Evolutionary conservation across 2,888 invertebrate species (phyloP), one percentile per base, ranked within the genome.

Genomic region (Caenorhabditis sp.): DNA sequence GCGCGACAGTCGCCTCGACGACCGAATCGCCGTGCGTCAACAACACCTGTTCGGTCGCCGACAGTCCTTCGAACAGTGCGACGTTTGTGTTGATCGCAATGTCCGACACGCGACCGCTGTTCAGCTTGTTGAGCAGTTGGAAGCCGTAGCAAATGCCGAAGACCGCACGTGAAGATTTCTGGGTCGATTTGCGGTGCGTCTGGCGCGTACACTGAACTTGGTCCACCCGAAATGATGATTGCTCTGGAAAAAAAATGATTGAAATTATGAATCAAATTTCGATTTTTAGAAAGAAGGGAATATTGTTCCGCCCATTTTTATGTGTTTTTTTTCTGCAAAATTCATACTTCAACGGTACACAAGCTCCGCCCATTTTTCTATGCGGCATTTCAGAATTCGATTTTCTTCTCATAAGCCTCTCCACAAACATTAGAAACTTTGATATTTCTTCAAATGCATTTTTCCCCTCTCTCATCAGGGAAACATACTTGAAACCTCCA

Each of bases 111-210:
- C 97, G 91, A 1, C 99, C 99, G 0, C 95, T 95, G 87, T 95
- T 95, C 89, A 95, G 95, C 89, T 96, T 97, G 89, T 97, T 97
- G 90, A 99, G 91, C 93, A 99, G 93, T 91, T 43, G 43, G 14
- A 99, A 95, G 55, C 99, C 99, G 90, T 99, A 99, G 90, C 99
- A 99, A 88, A 99, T 99, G 84, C 97, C 97, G 90, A 91, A 73
- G 78, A 99, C 95, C 95, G 89, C 95, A 93, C 89, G 93, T 92
- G 90, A 99, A 99, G 87, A 99, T 94, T 86, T 94, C 94, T 0
- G 95, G 92, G 89, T 99, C 97, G 88, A 96, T 97, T 88, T 92
- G 95, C 62, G 85, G 82, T n/a, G 97, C 95, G 90, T 96, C 94
- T 81, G 93, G 92, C 12, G 94, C 94, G 89, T 95, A 95, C 8